Conservation (phyloP, 2,797 vertebrate genomes). For the Miichthys miiuy region DNA sequence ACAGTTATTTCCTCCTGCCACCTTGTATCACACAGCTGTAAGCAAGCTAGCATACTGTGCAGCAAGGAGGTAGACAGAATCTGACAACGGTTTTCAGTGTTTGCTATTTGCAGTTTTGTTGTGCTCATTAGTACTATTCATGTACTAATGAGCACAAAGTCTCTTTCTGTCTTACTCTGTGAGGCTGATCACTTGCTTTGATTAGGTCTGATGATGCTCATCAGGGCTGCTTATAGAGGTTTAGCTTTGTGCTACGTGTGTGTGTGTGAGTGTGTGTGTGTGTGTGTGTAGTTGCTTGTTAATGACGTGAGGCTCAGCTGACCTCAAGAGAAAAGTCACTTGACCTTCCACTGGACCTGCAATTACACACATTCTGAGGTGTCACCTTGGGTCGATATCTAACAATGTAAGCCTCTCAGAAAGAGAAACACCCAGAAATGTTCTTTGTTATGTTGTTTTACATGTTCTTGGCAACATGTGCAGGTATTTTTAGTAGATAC, state of each 20-base stretch:
- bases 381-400: neutral
- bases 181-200: conserved; percentile 60
- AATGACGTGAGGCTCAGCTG: conserved; percentile 31
- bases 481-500: neutral
- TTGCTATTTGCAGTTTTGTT: conserved; percentile 19
- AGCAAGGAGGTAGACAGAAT: neutral
- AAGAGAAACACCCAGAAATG: neutral
- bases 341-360: conserved; percentile 34
- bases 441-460: neutral
- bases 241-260: conserved; percentile 17
- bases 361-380: conserved; percentile 25
- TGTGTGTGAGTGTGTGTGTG: conserved; percentile 6
- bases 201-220: conserved; percentile 63
- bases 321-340: conserved; percentile 36
- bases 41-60: no score
- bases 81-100: neutral
- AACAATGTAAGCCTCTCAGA: neutral
- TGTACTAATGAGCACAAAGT: conserved; percentile 24
- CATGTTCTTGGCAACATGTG: neutral
- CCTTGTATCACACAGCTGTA: neutral
- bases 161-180: conserved; percentile 19
- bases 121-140: conserved; percentile 17
- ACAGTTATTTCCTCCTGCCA: neutral
- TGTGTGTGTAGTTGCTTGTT: conserved; percentile 7
- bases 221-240: conserved; percentile 41